phyloP scores from a whole-genome alignment of 1,140 invertebrate species.

The Rhopalosiphum maidis region DNA sequence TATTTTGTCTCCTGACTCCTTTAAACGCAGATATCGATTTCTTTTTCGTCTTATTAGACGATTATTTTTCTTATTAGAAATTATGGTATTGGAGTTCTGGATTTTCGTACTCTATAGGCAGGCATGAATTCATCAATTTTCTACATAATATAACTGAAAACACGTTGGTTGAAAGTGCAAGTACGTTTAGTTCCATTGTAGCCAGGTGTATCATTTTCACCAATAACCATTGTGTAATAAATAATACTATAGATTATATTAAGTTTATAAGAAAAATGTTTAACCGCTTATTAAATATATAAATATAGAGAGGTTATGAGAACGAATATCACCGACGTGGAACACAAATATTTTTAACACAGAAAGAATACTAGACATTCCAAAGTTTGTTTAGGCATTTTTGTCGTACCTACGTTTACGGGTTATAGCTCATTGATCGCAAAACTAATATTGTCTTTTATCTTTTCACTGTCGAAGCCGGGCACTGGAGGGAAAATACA shows the following conservation, averaged over 20 bases:
- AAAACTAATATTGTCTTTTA: background rate
- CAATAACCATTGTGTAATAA: background rate
- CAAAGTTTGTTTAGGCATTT: background rate
- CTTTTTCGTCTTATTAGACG: background rate
- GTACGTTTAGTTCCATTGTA: background rate
- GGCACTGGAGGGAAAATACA: background rate
- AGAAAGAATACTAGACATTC: background rate
- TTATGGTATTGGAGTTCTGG: background rate
- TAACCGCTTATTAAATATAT: background rate
- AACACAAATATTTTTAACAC: background rate
- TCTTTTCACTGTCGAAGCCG: background rate
- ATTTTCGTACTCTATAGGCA: background rate
- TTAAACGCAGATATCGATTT: background rate
- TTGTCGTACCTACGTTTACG: background rate
- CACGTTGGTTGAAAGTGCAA: background rate
- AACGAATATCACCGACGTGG: background rate
- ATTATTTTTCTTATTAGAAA: background rate
- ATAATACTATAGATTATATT: background rate
- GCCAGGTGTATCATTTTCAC: background rate
- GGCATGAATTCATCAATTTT: background rate
- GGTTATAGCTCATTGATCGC: background rate
- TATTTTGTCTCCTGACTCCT: background rate
- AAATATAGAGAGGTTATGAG: background rate
- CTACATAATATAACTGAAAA: background rate
- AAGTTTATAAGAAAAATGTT: background rate